Evolutionary conservation across 1,140 invertebrate genomes (phyloP), one percentile per base, ranked within the genome.

Genomic region (Oedothorax gibbosus): DNA sequence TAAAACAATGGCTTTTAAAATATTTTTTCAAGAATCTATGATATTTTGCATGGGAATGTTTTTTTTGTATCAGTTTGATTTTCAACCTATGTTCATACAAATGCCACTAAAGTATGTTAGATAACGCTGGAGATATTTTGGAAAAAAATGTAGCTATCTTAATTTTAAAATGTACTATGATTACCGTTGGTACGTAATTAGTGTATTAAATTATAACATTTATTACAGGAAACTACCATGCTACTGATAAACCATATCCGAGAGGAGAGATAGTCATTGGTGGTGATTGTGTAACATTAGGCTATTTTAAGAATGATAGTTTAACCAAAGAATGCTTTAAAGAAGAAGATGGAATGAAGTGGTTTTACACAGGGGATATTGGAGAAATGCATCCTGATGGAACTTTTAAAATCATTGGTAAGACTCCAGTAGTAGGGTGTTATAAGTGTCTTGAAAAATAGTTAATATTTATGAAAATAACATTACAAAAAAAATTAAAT

Each of bases 291-390:
- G 90, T 93, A 64, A 89, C 92, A 9, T 78, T 89, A 18, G 92
- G 92, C 7, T 93, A 93, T 87, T 92, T 90, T 87, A 92, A 92
- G 84, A 92, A 92, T 83, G 89, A 90, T 68, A 89, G 89, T 51
- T 89, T 92, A 75, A 92, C 92, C 2, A 89, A 90, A 64, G 91
- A 92, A 88, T 90, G 91, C 56, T 93, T 92, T 87, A 88, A 88
- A 12, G 88, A 88, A n/a, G 85, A 90, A 53, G 87, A 91, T 86
- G 90, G 90, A 11, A 87, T 88, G 18, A 80, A 88, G n/a, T 91
- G 90, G 88, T 93, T 93, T 88, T 91, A 90, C 75, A 91, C 92
- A 53, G 92, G 92, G 7, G 92, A 93, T 88, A 92, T 93, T 86
- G 92, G 92, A 7, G 90, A 91, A 85, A 89, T 93, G 80, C 88